These are phyloP conservation scores for Tetheella fluctuosa DNA, from an alignment of 2,888 invertebrate species.

Conservation along the genomic window DNA sequence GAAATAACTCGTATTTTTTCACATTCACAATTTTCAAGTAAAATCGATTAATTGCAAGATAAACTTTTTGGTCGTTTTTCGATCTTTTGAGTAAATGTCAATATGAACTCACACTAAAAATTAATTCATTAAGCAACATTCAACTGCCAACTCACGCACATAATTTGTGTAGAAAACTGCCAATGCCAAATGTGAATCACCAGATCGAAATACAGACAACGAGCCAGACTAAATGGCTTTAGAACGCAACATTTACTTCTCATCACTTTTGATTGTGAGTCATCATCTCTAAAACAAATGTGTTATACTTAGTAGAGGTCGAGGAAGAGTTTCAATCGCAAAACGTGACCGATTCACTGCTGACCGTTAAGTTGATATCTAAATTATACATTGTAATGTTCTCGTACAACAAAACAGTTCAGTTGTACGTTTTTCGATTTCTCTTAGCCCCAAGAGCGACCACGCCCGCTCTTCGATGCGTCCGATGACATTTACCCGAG, in stretches of 20 bases:
- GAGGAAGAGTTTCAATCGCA: slow-evolving; percentile 51
- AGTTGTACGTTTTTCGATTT: slow-evolving; percentile 39
- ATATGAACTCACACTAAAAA: slow-evolving; percentile 5
- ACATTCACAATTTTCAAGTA: no score
- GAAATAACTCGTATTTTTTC: no score
- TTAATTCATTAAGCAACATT: slow-evolving; percentile 4
- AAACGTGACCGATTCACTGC: slow-evolving; percentile 62
- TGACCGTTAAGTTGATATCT: slow-evolving; percentile 63
- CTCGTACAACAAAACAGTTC: slow-evolving; percentile 12
- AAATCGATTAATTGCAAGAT: neutral
- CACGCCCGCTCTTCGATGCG: slow-evolving; percentile 52
- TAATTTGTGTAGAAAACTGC: neutral
- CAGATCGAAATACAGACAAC: slow-evolving; percentile 11
- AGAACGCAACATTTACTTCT: slow-evolving; percentile 6
- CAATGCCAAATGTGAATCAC: slow-evolving; percentile 12
- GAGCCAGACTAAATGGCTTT: slow-evolving; percentile 3
- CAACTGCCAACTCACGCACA: neutral
- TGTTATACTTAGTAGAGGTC: slow-evolving; percentile 28
- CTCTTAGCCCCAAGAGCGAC: slow-evolving; percentile 34
- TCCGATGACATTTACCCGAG: slow-evolving; percentile 63
- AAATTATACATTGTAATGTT: slow-evolving; percentile 60
- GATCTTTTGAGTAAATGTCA: neutral
- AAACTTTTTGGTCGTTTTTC: neutral
- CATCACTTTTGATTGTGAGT: slow-evolving; percentile 12
- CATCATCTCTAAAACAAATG: slow-evolving; percentile 8